Conservation (phyloP, 2,888 invertebrate genomes). For the Ochropleura plecta region DNA sequence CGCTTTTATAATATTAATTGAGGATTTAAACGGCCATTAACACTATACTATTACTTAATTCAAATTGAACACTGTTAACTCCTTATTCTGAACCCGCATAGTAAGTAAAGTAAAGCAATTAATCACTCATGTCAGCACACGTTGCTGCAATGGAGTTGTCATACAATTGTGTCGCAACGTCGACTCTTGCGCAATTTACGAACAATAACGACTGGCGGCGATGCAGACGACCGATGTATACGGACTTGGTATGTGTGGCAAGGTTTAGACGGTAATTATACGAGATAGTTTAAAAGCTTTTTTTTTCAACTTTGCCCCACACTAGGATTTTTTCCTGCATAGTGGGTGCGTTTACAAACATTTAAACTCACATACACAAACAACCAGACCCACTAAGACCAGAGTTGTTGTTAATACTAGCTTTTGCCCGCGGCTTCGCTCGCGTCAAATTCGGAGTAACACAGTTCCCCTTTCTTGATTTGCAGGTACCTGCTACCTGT, state of each 20-base stretch:
- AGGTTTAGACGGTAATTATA: not conserved
- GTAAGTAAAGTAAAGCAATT: slow-evolving; percentile 47
- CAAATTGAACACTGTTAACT: not conserved
- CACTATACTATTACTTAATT: not conserved
- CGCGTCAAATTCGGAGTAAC: no score
- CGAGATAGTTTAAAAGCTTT: not conserved
- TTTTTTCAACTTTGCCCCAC: no score
- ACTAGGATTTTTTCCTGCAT: no score
- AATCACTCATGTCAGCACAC: slow-evolving; percentile 38
- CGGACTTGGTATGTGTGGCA: not conserved
- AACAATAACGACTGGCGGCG: slow-evolving; percentile 59
- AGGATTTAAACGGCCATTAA: not conserved
- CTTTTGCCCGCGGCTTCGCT: no score
- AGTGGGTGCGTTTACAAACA: no score
- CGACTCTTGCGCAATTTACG: slow-evolving; percentile 62
- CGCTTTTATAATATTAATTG: no score
- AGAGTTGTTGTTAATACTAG: no score
- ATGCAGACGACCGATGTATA: slow-evolving; percentile 17
- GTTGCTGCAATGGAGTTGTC: slow-evolving; percentile 65
- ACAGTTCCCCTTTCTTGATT: no score
- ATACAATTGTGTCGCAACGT: slow-evolving; percentile 63
- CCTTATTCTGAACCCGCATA: slow-evolving; percentile 14
- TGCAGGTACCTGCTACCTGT: no score
- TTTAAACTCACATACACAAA: no score
- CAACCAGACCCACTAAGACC: no score